Base-by-base conservation (phyloP, 2,113 vertebrate species). In the Ophiodon elongatus region DNA sequence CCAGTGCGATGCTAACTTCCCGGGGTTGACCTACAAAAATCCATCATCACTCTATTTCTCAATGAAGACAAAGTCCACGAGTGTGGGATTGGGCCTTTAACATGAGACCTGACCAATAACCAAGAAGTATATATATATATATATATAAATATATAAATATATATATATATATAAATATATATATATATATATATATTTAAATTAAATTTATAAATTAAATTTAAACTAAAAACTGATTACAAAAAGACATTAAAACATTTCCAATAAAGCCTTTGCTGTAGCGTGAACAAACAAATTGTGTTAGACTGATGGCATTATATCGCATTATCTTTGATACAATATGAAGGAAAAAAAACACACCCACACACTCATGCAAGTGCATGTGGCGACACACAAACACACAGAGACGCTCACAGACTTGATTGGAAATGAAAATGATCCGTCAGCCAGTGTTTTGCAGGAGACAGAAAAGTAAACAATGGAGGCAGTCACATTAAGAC, bases 381-480 rank as follows among this genome's bases (percentile, higher is more conserved):
- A 64, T 54, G 65, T 52, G 33, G 45, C 33, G 15, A 66, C 84
- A 73, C 60, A 1, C 52, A 78, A 19, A 77, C 1, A 27, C 69
- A 83, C 79, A 79, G 71, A 43, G 2, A 68, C 57, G 11, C 65
- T 50, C 37, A 31, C 52, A 41, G 63, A 65, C 71, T 56, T 66
- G 47, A 80, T n/a, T 84, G 79, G 72, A 85, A 91, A 93, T 92
- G 88, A 89, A 91, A 91, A 84, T 56, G 68, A 91, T 92, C 89
- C 60, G 56, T 88, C 85, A 91, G 85, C 72, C 67, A 35, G 50
- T 84, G 63, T 77, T 91, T 89, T 80, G 62, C 43, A 35, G 65
- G 68, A 90, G 81, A 90, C 87, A 84, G 77, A 88, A 88, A 89
- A 86, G 91, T 89, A 93, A 92, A 91, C 90, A 92, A 82, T 82